Percentiles rank a stretch among this genome's conserved stretches.
These are phyloP conservation scores for Drosophila stalkeri DNA, from an alignment of 2,888 invertebrate species.

Conservation along the genomic window DNA sequence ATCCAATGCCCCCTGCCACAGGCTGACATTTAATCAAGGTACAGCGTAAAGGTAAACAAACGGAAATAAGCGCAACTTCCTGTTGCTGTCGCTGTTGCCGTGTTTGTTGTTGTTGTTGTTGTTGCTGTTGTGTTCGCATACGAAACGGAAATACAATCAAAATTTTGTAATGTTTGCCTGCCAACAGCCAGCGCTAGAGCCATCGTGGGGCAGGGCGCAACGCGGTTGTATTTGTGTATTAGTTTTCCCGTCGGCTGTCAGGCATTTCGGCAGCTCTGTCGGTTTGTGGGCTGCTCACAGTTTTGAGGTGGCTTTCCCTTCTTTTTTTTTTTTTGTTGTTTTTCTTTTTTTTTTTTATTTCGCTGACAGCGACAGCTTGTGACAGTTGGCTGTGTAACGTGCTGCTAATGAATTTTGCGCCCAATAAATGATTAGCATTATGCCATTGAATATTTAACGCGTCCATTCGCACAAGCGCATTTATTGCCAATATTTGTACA, in stretches of 20 bases:
- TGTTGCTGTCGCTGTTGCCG: conserved; percentile 68
- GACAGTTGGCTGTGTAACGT: conserved; percentile 53
- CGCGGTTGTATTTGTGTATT: conserved; percentile 11
- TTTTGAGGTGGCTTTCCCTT: conserved; percentile 16
- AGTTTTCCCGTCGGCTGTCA: conserved; percentile 52
- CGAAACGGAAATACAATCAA: conserved; percentile 79
- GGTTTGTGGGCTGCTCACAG: conserved; percentile 10
- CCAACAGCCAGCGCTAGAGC: conserved; percentile 24
- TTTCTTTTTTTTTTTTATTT: background rate
- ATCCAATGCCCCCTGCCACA: conserved; percentile 34
- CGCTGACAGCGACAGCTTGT: conserved; percentile 42
- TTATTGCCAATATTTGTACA: conserved; percentile 64
- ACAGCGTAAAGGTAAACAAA: conserved; percentile 78
- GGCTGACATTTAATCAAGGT: conserved; percentile 78
- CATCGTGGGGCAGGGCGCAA: conserved; percentile 4
- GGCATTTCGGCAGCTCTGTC: conserved; percentile 26
- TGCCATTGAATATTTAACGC: conserved; percentile 73
- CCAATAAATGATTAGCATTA: conserved; percentile 77
- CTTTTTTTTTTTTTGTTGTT: no score
- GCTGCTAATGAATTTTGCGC: conserved; percentile 70
- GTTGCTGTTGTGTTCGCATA: conserved; percentile 60
- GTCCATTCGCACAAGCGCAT: conserved; percentile 48
- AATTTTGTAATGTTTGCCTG: conserved; percentile 79
- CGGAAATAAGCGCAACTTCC: conserved; percentile 81
- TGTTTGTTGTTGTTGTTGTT: background rate